phyloP scores from a whole-genome alignment of 1,140 invertebrate genomes.

The Magallana ariakensis region DNA sequence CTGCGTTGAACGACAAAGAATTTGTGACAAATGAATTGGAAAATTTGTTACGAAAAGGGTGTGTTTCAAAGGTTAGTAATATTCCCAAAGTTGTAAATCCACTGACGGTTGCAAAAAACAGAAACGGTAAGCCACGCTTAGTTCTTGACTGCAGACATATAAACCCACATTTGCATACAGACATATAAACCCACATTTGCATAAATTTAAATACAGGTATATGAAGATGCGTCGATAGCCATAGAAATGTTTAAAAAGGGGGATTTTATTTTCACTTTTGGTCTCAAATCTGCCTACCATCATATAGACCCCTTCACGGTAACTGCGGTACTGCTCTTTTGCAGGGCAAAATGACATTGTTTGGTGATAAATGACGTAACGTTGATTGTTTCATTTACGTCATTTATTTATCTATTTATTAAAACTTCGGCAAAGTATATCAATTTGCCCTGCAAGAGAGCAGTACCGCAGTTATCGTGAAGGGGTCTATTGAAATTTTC shows the following conservation, averaged over 20 bases:
- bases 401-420: too few relatives aligned
- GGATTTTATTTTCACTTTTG: conserved; percentile 48
- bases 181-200: conserved; percentile 38
- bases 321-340: too few relatives aligned
- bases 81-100: conserved; percentile 54
- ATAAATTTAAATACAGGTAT: conserved; percentile 40
- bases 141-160: conserved; percentile 49
- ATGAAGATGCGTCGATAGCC: conserved; percentile 38
- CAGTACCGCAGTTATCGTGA: too few relatives aligned
- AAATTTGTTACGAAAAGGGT: conserved; percentile 35
- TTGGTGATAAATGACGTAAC: too few relatives aligned
- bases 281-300: conserved; percentile 50
- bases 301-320: too few relatives aligned
- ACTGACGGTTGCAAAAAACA: conserved; percentile 46
- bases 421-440: too few relatives aligned
- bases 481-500: too few relatives aligned
- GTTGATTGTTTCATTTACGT: too few relatives aligned
- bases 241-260: conserved; percentile 33
- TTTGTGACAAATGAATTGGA: conserved; percentile 47
- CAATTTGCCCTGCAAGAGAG: too few relatives aligned
- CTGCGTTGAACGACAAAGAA: conserved; percentile 34
- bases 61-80: conserved; percentile 25
- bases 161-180: too few relatives aligned
- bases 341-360: too few relatives aligned
- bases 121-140: conserved; percentile 46